Evolutionary conservation across 2,113 vertebrate species (phyloP), one percentile per base, ranked within the genome.

Genomic region (Nanorana parkeri): DNA sequence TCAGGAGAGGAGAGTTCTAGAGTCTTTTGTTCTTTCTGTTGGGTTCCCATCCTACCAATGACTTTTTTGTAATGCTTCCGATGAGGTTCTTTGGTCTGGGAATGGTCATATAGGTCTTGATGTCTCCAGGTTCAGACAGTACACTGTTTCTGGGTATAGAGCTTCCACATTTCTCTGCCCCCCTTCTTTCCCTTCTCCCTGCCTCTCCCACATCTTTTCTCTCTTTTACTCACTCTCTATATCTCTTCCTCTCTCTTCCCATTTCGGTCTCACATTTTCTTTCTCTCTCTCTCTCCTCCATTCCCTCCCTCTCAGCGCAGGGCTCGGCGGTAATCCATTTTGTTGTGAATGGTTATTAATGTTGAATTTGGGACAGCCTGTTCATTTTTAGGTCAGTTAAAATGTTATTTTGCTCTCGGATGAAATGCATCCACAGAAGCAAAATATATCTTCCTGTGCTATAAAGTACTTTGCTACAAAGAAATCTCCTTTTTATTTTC

Each of bases 311-410:
- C 68, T 52, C 1, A 17, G 4, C n/a, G 17, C 56, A 60, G n/a
- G 41, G 69, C 52, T 28, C 16, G 13, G 23, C 23, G 13, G 54
- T 36, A 36, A 23, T 74, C 54, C 19, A 15, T 60, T 60, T 55
- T 36, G 51, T 55, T n/a, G 69, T 24, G 23, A 20, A 55, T 29
- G 69, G 69, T n/a, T 60, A 21, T 61, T 75, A 41, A 32, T 75
- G 74, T 21, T 24, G 26, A 52, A 47, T 63, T 63, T 11, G 51
- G n/a, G 60, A 24, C 60, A 21, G 32, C 23, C 58, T 64, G 29
- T n/a, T 20, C 41, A 51, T 65, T 65, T 77, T 77, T 65, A 77
- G 75, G 60, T 77, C 61, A 65, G 36, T 64, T 65, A 65, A 47
- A 77, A 77, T 47, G 20, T 63, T 63, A 77, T 77, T 64, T 51